These are phyloP conservation scores for Oscheius sp. DNA, from an alignment of 2,888 invertebrate genomes.

Conservation along the genomic window DNA sequence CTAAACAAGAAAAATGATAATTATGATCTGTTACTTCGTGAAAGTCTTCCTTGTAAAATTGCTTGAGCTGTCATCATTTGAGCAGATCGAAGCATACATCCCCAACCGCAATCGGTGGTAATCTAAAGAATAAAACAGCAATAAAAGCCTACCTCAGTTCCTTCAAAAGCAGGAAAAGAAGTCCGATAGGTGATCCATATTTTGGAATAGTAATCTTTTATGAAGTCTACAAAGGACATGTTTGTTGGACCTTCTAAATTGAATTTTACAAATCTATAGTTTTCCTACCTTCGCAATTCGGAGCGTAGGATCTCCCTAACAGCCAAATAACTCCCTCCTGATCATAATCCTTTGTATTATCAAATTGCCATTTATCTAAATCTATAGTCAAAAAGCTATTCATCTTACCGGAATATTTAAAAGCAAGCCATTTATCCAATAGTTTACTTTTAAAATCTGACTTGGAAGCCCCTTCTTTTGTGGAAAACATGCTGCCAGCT, in stretches of 20 bases:
- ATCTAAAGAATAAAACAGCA: conserved; percentile 73
- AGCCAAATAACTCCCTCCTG: conserved; percentile 37
- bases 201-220: conserved; percentile 53
- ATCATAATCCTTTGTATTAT: conserved; percentile 45
- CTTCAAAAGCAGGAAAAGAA: conserved; percentile 46
- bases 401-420: conserved; percentile 50
- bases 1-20: too few relatives aligned
- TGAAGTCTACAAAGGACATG: conserved; percentile 46
- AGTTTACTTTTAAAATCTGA: conserved; percentile 39
- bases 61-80: conserved; percentile 93
- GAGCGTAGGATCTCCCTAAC: conserved; percentile 32
- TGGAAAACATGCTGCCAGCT: conserved; percentile 18
- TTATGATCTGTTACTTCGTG: conserved; percentile 80
- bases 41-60: conserved; percentile 83
- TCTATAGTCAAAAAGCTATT: neutral
- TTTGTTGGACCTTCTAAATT: conserved; percentile 13
- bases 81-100: conserved; percentile 86
- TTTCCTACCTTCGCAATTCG: conserved; percentile 7
- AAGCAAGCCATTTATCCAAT: conserved; percentile 51
- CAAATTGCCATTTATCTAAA: conserved; percentile 48
- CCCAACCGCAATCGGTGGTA: conserved; percentile 93
- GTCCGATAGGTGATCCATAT: conserved; percentile 80
- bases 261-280: neutral
- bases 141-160: conserved; percentile 32
- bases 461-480: conserved; percentile 9